Evolutionary conservation across 2,113 vertebrate species (phyloP).

Genomic region (Macrotus californicus): DNA sequence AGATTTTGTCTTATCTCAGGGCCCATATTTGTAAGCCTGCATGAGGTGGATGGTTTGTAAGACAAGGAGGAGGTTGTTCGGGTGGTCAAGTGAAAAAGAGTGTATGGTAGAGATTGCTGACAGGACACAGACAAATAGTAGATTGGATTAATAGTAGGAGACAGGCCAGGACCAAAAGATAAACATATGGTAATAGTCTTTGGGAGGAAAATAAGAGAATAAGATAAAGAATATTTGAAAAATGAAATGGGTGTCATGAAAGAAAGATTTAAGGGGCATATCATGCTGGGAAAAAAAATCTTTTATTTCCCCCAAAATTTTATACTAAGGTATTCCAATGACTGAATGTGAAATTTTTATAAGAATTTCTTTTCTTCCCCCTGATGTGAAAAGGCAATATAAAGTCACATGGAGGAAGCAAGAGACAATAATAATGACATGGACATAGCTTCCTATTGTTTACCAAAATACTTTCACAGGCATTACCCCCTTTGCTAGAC

Average conservation of each 20-base stretch:
- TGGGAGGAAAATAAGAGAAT: neutral
- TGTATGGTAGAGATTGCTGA: neutral
- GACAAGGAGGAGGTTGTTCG: neutral
- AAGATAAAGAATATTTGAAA: neutral
- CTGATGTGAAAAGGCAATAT: neutral
- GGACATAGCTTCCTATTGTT: neutral
- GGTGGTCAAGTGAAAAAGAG: neutral
- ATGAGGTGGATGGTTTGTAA: neutral
- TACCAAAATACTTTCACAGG: neutral
- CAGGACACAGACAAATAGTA: neutral
- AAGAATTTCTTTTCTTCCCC: conserved; percentile 12
- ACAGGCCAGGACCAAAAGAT: neutral
- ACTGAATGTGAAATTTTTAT: neutral
- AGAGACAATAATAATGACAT: neutral
- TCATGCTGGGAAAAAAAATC: neutral
- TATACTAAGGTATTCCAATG: neutral
- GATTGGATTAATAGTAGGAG: neutral
- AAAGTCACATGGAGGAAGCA: neutral
- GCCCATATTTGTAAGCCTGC: neutral
- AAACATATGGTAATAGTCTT: neutral
- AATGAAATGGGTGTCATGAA: neutral
- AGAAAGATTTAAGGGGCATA: neutral
- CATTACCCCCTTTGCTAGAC: neutral
- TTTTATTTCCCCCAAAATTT: neutral
- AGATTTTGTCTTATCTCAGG: conserved; percentile 2